phyloP scores from a whole-genome alignment of 2,888 invertebrate genomes.

The Erebia ligea region DNA sequence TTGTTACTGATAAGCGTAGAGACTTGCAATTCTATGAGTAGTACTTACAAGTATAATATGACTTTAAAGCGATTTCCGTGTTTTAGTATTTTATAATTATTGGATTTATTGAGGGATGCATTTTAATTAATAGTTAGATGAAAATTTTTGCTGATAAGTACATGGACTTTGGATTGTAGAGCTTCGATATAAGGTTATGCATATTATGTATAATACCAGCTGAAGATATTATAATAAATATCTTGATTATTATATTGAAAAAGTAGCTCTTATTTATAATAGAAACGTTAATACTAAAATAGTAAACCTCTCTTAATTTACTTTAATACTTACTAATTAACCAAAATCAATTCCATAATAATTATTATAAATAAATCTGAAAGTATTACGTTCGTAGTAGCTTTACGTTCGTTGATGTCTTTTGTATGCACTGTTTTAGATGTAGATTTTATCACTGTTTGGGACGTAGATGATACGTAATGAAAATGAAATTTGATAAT shows the following conservation, averaged over 20 bases:
- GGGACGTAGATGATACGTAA: no score
- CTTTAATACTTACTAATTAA: not conserved
- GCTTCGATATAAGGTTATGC: not conserved
- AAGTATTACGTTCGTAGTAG: constrained; percentile 47
- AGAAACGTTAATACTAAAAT: no score
- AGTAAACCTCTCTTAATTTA: not conserved
- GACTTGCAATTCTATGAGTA: not conserved
- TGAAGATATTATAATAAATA: not conserved
- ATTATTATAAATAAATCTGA: not conserved
- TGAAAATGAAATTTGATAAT: no score
- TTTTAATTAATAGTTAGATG: not conserved
- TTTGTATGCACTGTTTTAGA: constrained; percentile 48
- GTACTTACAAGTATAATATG: not conserved
- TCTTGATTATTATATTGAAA: not conserved
- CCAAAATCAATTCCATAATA: not conserved
- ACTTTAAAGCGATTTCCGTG: constrained; percentile 1
- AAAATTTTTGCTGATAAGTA: not conserved
- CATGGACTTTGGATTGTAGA: not conserved
- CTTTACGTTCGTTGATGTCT: constrained; percentile 63
- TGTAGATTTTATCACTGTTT: no score
- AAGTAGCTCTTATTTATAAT: not conserved
- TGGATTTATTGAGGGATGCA: not conserved
- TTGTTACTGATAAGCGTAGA: constrained; percentile 34
- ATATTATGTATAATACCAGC: not conserved
- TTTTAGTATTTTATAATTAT: not conserved